Evolutionary conservation across 2,797 vertebrate genomes (phyloP).

Genomic region (Steatocranus sp.): DNA sequence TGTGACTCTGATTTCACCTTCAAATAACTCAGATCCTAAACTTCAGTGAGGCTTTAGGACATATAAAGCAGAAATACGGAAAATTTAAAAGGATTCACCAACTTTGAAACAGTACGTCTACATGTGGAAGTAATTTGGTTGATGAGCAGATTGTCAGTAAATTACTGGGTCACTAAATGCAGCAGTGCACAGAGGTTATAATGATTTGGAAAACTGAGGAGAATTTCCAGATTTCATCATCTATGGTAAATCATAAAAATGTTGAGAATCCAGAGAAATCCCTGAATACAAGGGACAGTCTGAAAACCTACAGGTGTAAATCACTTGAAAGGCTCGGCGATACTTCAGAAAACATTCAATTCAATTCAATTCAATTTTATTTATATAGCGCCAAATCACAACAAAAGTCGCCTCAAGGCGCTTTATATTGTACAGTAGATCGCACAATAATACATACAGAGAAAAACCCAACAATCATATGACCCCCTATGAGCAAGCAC

Average conservation of each 20-base stretch:
- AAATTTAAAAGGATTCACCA: not conserved
- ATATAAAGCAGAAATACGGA: not conserved
- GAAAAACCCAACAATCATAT: no score
- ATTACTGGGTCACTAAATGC: not conserved
- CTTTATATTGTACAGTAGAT: no score
- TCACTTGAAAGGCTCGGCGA: accelerated
- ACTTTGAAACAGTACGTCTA: not conserved
- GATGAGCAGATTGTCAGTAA: not conserved
- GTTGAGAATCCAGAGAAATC: not conserved
- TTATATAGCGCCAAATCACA: no score
- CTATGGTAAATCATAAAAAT: not conserved
- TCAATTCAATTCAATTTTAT: no score
- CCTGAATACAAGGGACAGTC: not conserved
- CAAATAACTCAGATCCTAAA: not conserved
- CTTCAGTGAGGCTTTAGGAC: not conserved
- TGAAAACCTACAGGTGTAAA: not conserved
- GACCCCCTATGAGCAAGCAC: no score
- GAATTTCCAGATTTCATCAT: not conserved
- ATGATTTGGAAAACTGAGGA: not conserved
- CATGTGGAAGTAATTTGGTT: not conserved
- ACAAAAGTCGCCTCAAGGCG: no score
- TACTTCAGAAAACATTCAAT: not conserved
- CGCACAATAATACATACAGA: no score
- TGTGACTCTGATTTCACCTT: not conserved
- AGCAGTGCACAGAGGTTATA: not conserved